Conservation (phyloP, 2,113 vertebrate genomes). For the Danionella cerebrum region DNA sequence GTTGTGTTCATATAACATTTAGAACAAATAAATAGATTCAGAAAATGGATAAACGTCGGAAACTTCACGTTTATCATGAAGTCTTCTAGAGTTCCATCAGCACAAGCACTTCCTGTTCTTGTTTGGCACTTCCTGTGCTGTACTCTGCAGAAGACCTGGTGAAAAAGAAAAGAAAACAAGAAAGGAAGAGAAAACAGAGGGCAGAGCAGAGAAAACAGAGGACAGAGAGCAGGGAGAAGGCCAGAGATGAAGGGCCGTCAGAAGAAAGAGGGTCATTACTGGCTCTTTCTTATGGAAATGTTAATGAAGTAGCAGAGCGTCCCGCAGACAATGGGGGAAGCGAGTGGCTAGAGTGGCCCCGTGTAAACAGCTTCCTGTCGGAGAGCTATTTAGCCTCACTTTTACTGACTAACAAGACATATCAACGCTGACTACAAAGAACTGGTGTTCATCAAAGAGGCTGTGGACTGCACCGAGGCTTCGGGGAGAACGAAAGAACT, state of each 20-base stretch:
- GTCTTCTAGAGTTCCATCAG: too few relatives aligned
- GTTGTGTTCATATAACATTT: too few relatives aligned
- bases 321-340: constrained; percentile 60
- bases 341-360: constrained; percentile 65
- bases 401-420: constrained; percentile 75
- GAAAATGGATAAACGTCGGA: too few relatives aligned
- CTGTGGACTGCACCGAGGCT: too few relatives aligned
- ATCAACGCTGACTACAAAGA: constrained; percentile 71
- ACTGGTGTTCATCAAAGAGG: constrained; percentile 66
- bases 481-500: too few relatives aligned
- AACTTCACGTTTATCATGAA: too few relatives aligned
- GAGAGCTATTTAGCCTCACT: constrained; percentile 70
- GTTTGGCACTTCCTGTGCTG: neutral
- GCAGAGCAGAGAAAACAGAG: constrained; percentile 8
- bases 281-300: constrained; percentile 74
- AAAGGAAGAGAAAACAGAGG: neutral
- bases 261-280: constrained; percentile 73
- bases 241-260: constrained; percentile 66
- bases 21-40: too few relatives aligned
- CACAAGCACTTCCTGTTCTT: neutral
- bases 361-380: constrained; percentile 74
- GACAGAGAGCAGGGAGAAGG: constrained; percentile 23
- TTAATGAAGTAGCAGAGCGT: constrained; percentile 70
- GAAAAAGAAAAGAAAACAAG: neutral
- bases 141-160: neutral